Percentiles rank a stretch among this genome's conserved stretches.
phyloP scores from a whole-genome alignment of 2,888 invertebrate species.

The Philaethria dido region DNA sequence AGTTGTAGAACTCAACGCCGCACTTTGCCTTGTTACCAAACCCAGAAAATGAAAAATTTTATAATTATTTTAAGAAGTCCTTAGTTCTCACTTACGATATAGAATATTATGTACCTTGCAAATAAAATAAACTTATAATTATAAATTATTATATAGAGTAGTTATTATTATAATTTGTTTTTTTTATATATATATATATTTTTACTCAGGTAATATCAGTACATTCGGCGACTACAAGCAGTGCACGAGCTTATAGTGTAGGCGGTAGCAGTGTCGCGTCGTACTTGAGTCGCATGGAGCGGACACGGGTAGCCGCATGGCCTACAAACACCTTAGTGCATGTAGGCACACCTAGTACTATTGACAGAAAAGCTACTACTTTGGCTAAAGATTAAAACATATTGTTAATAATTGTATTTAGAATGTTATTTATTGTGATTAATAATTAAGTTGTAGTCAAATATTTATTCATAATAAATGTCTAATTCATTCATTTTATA shows the following conservation, averaged over 20 bases:
- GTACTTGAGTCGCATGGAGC: slow-evolving; percentile 62
- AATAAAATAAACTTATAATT: too few relatives aligned
- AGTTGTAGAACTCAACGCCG: too few relatives aligned
- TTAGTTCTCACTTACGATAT: too few relatives aligned
- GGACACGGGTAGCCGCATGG: slow-evolving; percentile 56
- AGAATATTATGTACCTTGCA: too few relatives aligned
- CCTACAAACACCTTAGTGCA: slow-evolving; percentile 63
- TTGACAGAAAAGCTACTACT: slow-evolving; percentile 55
- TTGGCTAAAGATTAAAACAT: slow-evolving; percentile 56
- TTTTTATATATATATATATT: neutral
- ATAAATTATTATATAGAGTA: too few relatives aligned
- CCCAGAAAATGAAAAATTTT: too few relatives aligned
- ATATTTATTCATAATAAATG: too few relatives aligned
- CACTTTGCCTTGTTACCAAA: too few relatives aligned
- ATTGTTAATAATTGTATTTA: neutral
- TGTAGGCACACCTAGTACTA: slow-evolving; percentile 65
- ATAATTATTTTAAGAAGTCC: too few relatives aligned
- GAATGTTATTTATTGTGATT: neutral
- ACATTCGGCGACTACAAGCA: slow-evolving; percentile 63
- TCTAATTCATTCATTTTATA: too few relatives aligned
- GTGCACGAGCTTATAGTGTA: slow-evolving; percentile 53
- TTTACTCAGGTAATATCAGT: slow-evolving; percentile 68
- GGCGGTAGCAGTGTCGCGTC: slow-evolving; percentile 57
- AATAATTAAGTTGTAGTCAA: neutral
- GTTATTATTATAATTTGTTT: neutral